These are phyloP conservation scores for Gobio gobio DNA, from an alignment of 2,113 vertebrate genomes.

Conservation along the genomic window DNA sequence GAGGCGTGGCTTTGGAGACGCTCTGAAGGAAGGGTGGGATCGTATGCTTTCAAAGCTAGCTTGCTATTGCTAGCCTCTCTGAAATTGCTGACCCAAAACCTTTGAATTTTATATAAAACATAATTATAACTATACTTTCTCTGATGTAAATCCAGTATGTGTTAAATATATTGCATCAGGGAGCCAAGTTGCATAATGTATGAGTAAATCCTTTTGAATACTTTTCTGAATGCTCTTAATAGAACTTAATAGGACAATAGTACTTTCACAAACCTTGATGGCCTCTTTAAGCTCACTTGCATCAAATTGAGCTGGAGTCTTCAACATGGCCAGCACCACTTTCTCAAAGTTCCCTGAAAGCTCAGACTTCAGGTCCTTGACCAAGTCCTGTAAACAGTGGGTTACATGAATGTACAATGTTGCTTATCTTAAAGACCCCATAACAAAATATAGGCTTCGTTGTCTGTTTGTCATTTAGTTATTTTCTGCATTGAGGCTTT, in stretches of 20 bases:
- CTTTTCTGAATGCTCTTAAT: background rate
- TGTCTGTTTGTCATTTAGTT: background rate
- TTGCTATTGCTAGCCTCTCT: too few species aligned
- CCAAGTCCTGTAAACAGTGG: slow-evolving; percentile 83
- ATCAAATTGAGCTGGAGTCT: slow-evolving; percentile 83
- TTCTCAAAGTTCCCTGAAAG: slow-evolving; percentile 96
- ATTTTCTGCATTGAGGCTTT: background rate
- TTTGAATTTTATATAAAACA: background rate
- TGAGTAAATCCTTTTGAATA: background rate
- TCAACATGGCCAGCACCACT: slow-evolving; percentile 90
- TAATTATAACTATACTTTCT: background rate
- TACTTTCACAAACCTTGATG: slow-evolving; percentile 84
- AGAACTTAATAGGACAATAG: background rate
- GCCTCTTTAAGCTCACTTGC: slow-evolving; percentile 87
- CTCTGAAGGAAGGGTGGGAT: too few species aligned
- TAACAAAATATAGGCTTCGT: background rate
- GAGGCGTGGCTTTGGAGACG: too few species aligned
- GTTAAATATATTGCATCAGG: background rate
- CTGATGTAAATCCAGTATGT: background rate
- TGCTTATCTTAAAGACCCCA: background rate
- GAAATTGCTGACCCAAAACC: background rate
- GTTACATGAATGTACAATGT: slow-evolving; percentile 38
- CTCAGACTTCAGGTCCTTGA: slow-evolving; percentile 96
- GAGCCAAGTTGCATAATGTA: background rate
- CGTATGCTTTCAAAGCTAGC: too few species aligned